Base-by-base conservation (phyloP, 1,140 invertebrate genomes). In the Melanaphis sacchari region DNA sequence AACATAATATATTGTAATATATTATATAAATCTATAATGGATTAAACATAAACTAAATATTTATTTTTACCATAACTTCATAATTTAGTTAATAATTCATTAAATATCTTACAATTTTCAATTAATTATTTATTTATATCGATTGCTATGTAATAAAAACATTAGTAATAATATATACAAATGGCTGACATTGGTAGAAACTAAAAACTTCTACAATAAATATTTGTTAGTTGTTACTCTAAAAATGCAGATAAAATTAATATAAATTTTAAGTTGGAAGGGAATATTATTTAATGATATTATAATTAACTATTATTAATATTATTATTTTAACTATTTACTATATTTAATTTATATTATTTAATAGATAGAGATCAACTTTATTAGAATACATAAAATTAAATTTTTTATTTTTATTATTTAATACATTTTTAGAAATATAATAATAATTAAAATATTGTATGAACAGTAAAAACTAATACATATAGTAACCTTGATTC, bases 11-110 rank as follows among this genome's bases (percentile, higher is more conserved):
- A 82, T 82, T 82, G n/a, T 38, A 38, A 38, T 38, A 82, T 9
- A 84, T 84, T 26, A 41, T 84, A 26, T 84, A 85, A n/a, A n/a
- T n/a, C n/a, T n/a, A n/a, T n/a, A n/a, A 81, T 82, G 36, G 82
- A 85, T 41, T 81, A 81, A 76, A 76, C 31, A 76, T n/a, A 59
- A n/a, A n/a, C 1, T 4, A 18, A 76, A 5, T 15, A 76, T n/a
- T 76, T n/a, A 76, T 76, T n/a, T 4, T 76, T n/a, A 66, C 11
- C 31, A 49, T 49, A 24, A n/a, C 9, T 9, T n/a, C 15, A 76
- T 76, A n/a, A n/a, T 76, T 76, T 36, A 76, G n/a, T n/a, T n/a
- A 76, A 76, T 76, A 76, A n/a, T 76, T 76, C 4, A 66, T 66
- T n/a, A 66, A n/a, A 66, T 5, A 66, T n/a, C 54, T 11, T 66